Evolutionary conservation across 30 jellyfish, hydroid and myxozoan genomes (phyloP).

Genomic region (Hydractinia symbiolongicarpus): DNA sequence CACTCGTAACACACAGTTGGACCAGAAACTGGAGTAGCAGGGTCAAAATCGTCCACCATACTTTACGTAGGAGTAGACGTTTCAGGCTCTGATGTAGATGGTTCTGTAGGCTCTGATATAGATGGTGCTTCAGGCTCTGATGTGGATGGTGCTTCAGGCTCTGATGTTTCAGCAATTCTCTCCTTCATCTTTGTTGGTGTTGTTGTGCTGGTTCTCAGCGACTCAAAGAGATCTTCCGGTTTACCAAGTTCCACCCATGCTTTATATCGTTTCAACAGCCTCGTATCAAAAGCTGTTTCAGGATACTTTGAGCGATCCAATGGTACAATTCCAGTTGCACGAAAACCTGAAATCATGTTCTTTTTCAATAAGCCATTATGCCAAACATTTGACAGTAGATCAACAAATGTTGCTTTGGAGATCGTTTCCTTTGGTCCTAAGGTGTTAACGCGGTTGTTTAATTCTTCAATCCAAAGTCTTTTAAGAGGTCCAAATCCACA

Average conservation of each 20-base stretch:
- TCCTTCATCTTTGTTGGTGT: neutral
- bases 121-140: too few relatives aligned
- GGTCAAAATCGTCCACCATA: too few relatives aligned
- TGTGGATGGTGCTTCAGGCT: too few relatives aligned
- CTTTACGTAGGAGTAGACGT: too few relatives aligned
- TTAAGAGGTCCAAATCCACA: constrained; percentile 34
- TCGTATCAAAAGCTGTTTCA: constrained; percentile 4
- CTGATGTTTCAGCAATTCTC: too few relatives aligned
- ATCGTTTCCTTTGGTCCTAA: constrained; percentile 23
- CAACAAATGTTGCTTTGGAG: constrained; percentile 36
- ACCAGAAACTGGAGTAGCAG: too few relatives aligned
- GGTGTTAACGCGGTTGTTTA: neutral
- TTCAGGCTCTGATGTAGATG: too few relatives aligned
- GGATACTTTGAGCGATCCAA: constrained; percentile 29
- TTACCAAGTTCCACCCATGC: constrained; percentile 34
- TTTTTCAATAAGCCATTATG: constrained; percentile 26
- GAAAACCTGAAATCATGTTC: constrained; percentile 35
- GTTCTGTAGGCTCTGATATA: too few relatives aligned
- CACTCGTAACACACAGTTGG: neutral
- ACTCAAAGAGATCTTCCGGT: constrained; percentile 32
- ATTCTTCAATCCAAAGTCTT: constrained; percentile 16
- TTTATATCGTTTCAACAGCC: constrained; percentile 15
- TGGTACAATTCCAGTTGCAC: constrained; percentile 30
- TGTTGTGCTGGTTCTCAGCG: constrained; percentile 12
- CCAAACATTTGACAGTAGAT: constrained; percentile 30